Percentiles rank a stretch among this genome's conserved stretches.
These are phyloP conservation scores for Calliscelio sp. DNA, from an alignment of 2,888 invertebrate species.

Conservation along the genomic window DNA sequence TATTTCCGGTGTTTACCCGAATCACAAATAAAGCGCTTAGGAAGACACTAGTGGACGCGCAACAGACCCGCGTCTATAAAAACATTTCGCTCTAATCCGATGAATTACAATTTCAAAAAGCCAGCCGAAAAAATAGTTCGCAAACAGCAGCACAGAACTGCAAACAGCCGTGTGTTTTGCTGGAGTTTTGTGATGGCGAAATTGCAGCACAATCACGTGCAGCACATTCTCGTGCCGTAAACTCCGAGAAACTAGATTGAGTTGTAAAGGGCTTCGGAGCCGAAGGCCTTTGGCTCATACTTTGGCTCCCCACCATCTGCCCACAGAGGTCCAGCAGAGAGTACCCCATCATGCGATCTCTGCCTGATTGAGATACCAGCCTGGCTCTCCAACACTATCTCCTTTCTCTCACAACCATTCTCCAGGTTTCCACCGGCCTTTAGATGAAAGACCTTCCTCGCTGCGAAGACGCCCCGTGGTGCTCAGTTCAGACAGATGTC, in stretches of 20 bases:
- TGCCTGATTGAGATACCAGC: conserved; percentile 86
- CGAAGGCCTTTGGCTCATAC: conserved; percentile 79
- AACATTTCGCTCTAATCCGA: too few species aligned
- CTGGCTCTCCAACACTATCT: conserved; percentile 78
- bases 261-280: conserved; percentile 84
- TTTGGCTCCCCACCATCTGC: conserved; percentile 72
- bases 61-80: conserved; percentile 43
- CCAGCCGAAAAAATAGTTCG: too few species aligned
- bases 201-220: too few species aligned
- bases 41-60: conserved; percentile 23
- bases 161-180: too few species aligned
- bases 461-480: conserved; percentile 71
- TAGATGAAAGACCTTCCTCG: conserved; percentile 74
- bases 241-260: conserved; percentile 85
- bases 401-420: conserved; percentile 76
- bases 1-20: conserved; percentile 64
- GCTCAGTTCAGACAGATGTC: conserved; percentile 67
- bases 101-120: too few species aligned
- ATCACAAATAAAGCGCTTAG: conserved; percentile 41
- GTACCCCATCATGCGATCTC: conserved; percentile 83
- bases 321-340: conserved; percentile 80
- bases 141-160: too few species aligned
- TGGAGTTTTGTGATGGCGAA: background rate
- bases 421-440: conserved; percentile 75
- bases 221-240: conserved; percentile 77